These are phyloP conservation scores for Aromia moschata DNA, from an alignment of 2,888 invertebrate species.

Conservation along the genomic window DNA sequence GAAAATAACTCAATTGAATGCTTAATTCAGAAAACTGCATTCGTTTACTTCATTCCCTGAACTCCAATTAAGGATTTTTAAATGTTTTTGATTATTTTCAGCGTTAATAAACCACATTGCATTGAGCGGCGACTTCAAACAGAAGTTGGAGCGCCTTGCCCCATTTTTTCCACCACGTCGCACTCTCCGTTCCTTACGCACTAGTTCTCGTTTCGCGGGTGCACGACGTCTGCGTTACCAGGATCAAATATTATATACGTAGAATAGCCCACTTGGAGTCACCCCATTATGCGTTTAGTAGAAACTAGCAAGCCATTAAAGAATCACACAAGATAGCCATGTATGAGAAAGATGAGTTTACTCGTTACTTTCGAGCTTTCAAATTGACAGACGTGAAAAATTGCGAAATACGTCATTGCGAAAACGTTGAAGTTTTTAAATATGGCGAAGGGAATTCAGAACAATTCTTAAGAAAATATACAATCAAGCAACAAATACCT, in stretches of 20 bases:
- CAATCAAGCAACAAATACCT: too few species aligned
- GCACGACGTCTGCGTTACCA: not conserved
- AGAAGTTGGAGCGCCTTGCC: constrained; percentile 25
- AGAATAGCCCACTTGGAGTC: too few species aligned
- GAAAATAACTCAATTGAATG: constrained; percentile 55
- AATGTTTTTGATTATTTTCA: constrained; percentile 56
- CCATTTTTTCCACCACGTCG: constrained; percentile 34
- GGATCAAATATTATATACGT: not conserved
- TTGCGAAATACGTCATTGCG: too few species aligned
- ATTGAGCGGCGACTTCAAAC: constrained; percentile 52
- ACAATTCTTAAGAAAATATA: too few species aligned
- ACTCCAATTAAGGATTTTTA: constrained; percentile 57
- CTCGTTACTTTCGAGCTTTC: too few species aligned
- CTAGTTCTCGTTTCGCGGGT: constrained; percentile 6
- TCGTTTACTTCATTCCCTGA: constrained; percentile 51
- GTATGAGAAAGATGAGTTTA: too few species aligned
- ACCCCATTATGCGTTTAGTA: too few species aligned
- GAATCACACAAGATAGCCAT: too few species aligned
- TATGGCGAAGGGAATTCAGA: too few species aligned
- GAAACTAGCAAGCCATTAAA: too few species aligned
- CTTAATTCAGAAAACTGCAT: constrained; percentile 53
- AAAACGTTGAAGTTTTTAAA: not conserved
- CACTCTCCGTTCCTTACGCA: constrained; percentile 14
- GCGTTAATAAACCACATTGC: constrained; percentile 54
- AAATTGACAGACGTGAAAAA: too few species aligned